A percentile compares a stretch with the other conserved stretches of the same genome.
Conservation (phyloP, 2,113 vertebrate species). For the Odobenus rosmarus region DNA sequence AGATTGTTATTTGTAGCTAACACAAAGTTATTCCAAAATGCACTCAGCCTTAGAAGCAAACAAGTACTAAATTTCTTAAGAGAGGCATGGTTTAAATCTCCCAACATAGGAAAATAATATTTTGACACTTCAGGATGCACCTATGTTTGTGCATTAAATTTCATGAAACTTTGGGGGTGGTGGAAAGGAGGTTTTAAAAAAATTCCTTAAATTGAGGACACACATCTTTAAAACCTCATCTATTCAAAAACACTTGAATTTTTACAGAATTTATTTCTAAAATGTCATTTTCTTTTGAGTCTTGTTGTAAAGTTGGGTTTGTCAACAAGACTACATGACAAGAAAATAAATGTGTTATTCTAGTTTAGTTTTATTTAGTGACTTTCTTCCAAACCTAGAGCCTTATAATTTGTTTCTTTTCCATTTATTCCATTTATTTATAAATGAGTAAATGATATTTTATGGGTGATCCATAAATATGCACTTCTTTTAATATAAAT, state of each 20-base stretch:
- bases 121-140: slow-evolving; percentile 48
- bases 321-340: not conserved
- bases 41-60: slow-evolving; percentile 77
- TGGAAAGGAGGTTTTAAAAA: not conserved
- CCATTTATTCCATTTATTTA: not conserved
- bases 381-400: not conserved
- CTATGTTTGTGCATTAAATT: slow-evolving; percentile 45
- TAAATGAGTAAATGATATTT: slow-evolving; percentile 27
- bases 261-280: slow-evolving; percentile 45
- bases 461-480: not conserved
- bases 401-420: not conserved
- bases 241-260: slow-evolving; percentile 28
- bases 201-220: slow-evolving; percentile 19
- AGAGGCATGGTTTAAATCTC: slow-evolving; percentile 70
- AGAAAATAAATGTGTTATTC: slow-evolving; percentile 28
- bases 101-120: slow-evolving; percentile 72
- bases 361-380: slow-evolving; percentile 32
- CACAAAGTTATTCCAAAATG: slow-evolving; percentile 80
- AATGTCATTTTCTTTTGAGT: not conserved
- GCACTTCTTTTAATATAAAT: not conserved
- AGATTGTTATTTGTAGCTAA: slow-evolving; percentile 79
- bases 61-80: slow-evolving; percentile 74
- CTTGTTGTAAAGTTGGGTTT: slow-evolving; percentile 29
- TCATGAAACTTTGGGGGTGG: not conserved
- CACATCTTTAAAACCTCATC: slow-evolving; percentile 4